phyloP scores from a whole-genome alignment of 2,888 invertebrate genomes.

The Cheilosia urbana region DNA sequence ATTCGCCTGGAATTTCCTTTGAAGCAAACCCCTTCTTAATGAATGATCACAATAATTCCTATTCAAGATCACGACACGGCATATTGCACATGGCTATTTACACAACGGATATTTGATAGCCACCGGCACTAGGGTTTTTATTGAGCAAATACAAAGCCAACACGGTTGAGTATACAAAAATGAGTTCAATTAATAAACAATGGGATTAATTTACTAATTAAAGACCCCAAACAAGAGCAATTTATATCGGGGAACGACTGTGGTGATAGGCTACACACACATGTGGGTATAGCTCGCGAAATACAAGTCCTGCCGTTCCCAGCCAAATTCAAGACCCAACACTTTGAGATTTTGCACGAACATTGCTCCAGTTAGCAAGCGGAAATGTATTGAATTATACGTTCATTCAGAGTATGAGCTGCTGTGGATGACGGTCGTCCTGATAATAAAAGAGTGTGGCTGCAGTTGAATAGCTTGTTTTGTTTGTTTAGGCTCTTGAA shows the following conservation, averaged over 20 bases:
- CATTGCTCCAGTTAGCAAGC: constrained; percentile 53
- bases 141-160: constrained; percentile 68
- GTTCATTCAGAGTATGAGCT: constrained; percentile 36
- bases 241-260: constrained; percentile 31
- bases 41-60: constrained; percentile 69
- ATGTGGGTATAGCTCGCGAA: constrained; percentile 7
- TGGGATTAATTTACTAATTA: constrained; percentile 84
- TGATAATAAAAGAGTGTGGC: constrained; percentile 48
- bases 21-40: constrained; percentile 47
- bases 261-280: constrained; percentile 16
- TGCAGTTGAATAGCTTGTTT: constrained; percentile 33
- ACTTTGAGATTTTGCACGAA: constrained; percentile 55
- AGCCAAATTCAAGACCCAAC: constrained; percentile 52
- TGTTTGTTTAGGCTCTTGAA: constrained; percentile 1
- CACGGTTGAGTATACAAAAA: constrained; percentile 60
- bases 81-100: constrained; percentile 70
- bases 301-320: constrained; percentile 61
- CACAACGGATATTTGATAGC: constrained; percentile 72
- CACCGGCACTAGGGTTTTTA: constrained; percentile 56
- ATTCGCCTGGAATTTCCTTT: constrained; percentile 58
- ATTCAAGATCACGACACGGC: constrained; percentile 64
- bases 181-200: constrained; percentile 83
- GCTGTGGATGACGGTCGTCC: constrained; percentile 51
- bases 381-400: constrained; percentile 68
- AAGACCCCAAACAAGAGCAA: constrained; percentile 78